These are phyloP conservation scores for Eunapius fragilis DNA, from an alignment of 37 sponge, comb jelly and placozoan species.

Conservation along the genomic window DNA sequence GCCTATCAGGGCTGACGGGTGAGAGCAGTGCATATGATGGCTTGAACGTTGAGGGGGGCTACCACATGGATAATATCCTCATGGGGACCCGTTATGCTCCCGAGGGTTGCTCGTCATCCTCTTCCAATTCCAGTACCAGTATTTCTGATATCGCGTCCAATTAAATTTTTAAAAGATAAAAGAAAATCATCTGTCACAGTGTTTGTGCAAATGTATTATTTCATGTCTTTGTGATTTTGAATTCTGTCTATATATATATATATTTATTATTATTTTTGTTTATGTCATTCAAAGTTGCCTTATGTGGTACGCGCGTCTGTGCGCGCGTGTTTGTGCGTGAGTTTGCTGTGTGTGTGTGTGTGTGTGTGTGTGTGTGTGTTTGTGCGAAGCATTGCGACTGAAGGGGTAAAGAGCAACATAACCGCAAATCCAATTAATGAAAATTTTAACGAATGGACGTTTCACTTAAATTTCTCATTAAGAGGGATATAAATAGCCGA, in stretches of 20 bases:
- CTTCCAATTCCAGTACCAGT: not conserved
- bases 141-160: not conserved
- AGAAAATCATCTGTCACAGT: not conserved
- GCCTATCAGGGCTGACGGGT: not conserved
- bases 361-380: not conserved
- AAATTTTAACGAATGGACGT: not conserved
- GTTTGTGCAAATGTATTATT: not conserved
- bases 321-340: not conserved
- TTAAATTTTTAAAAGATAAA: not conserved
- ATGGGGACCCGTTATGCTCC: not conserved
- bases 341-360: not conserved
- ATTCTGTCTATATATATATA: not conserved
- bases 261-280: not conserved
- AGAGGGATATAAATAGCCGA: not conserved
- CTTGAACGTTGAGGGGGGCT: not conserved
- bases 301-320: not conserved
- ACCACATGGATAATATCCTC: not conserved
- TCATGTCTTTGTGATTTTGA: not conserved
- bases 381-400: not conserved
- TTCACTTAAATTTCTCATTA: not conserved
- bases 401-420: not conserved
- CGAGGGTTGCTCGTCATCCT: not conserved
- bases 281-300: too few species aligned
- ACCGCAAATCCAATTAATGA: not conserved
- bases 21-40: not conserved